Percentiles rank a stretch among this genome's conserved stretches.
phyloP scores from a whole-genome alignment of 2,797 vertebrate species.

The Pogonophryne albipinna region DNA sequence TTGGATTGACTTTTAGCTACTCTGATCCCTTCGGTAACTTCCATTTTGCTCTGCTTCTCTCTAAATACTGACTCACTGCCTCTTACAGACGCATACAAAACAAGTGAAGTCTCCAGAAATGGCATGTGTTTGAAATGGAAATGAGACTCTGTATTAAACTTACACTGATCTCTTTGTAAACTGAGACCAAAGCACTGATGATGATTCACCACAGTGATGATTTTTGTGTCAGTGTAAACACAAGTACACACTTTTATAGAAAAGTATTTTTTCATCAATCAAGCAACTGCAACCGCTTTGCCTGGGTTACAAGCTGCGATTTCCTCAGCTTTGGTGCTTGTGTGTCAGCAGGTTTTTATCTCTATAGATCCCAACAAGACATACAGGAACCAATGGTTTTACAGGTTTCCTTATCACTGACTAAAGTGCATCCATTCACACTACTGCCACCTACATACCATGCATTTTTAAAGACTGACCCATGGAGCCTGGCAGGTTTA shows the following conservation, averaged over 20 bases:
- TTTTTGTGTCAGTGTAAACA: neutral
- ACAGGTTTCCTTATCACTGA: neutral
- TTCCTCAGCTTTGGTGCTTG: neutral
- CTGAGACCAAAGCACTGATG: neutral
- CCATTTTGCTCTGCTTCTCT: neutral
- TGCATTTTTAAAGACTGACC: neutral
- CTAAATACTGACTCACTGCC: neutral
- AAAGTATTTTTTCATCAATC: neutral
- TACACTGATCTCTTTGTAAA: neutral
- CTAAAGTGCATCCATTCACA: too few species aligned
- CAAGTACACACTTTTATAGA: neutral
- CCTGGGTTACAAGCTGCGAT: neutral
- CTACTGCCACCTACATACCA: neutral
- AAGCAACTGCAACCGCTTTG: neutral
- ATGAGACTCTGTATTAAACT: neutral
- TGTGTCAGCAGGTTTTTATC: neutral
- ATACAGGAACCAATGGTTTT: neutral
- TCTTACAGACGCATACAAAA: neutral
- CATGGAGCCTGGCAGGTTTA: neutral
- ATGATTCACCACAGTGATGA: neutral
- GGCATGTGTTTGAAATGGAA: constrained; percentile 1
- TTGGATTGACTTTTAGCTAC: constrained; percentile 17
- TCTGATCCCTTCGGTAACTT: neutral
- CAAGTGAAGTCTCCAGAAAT: neutral
- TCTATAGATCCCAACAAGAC: neutral